These are phyloP conservation scores for Meliscaeva auricollis DNA, from an alignment of 2,888 invertebrate genomes.

Conservation along the genomic window DNA sequence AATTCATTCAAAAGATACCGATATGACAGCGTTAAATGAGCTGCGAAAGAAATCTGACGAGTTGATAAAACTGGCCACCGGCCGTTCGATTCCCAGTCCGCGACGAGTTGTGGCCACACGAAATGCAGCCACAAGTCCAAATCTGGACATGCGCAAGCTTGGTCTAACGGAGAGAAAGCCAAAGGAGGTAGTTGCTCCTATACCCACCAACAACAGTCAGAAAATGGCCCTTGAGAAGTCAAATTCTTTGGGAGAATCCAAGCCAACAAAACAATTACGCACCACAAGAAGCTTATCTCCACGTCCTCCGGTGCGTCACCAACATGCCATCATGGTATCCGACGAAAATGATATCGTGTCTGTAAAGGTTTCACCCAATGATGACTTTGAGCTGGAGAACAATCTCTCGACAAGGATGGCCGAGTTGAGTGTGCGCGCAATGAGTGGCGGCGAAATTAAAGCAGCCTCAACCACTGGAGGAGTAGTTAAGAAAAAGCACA, in stretches of 20 bases:
- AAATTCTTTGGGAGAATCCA: conserved; percentile 79
- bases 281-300: conserved; percentile 80
- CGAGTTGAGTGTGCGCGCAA: conserved; percentile 42
- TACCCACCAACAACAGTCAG: conserved; percentile 86
- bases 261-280: conserved; percentile 78
- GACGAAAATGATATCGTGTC: conserved; percentile 79
- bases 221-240: conserved; percentile 79
- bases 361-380: conserved; percentile 79
- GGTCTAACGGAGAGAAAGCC: conserved; percentile 79
- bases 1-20: conserved; percentile 60
- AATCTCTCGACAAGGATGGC: conserved; percentile 43
- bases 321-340: conserved; percentile 79
- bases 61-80: conserved; percentile 49
- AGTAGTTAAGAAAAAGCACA: conserved; percentile 73
- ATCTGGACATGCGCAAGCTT: conserved; percentile 83
- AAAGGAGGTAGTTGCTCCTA: conserved; percentile 85
- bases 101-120: conserved; percentile 80
- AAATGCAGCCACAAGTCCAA: conserved; percentile 83
- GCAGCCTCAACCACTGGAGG: conserved; percentile 7
- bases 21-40: conserved; percentile 48
- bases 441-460: conserved; percentile 14
- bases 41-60: conserved; percentile 70
- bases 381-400: conserved; percentile 77
- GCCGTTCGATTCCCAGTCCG: conserved; percentile 74
- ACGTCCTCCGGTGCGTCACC: conserved; percentile 79